phyloP scores from a whole-genome alignment of 2,797 vertebrate species.

The Buphagus erythrorhynchus region DNA sequence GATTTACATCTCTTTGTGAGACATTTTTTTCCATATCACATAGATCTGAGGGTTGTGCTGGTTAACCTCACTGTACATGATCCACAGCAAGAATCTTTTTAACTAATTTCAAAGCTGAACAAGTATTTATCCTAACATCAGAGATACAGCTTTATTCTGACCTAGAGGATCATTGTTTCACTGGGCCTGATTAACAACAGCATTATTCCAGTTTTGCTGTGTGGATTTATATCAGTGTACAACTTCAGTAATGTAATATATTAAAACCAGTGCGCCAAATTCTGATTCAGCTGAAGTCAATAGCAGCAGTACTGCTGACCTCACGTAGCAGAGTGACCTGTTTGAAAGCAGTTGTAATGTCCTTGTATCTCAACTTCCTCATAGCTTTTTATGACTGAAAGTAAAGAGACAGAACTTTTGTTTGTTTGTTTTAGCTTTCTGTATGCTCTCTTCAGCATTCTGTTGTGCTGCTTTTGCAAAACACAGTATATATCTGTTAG shows the following conservation, averaged over 20 bases:
- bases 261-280: background rate
- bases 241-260: conserved; percentile 4
- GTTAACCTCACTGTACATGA: background rate
- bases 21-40: background rate
- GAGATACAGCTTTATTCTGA: conserved; percentile 40
- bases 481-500: background rate
- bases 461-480: background rate
- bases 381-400: background rate
- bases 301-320: background rate
- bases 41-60: conserved; percentile 4
- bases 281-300: conserved; percentile 4
- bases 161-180: conserved; percentile 9
- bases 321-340: background rate
- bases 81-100: background rate
- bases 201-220: background rate
- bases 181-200: conserved; percentile 32
- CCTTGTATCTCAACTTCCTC: background rate
- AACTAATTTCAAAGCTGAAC: background rate
- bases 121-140: background rate
- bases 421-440: background rate
- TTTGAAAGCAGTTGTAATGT: background rate
- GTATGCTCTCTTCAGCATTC: background rate
- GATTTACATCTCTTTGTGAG: background rate
- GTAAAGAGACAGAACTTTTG: background rate
- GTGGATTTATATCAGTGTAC: conserved; percentile 5